Conservation (phyloP, 2,113 vertebrate species). For the Phycodurus eques region DNA sequence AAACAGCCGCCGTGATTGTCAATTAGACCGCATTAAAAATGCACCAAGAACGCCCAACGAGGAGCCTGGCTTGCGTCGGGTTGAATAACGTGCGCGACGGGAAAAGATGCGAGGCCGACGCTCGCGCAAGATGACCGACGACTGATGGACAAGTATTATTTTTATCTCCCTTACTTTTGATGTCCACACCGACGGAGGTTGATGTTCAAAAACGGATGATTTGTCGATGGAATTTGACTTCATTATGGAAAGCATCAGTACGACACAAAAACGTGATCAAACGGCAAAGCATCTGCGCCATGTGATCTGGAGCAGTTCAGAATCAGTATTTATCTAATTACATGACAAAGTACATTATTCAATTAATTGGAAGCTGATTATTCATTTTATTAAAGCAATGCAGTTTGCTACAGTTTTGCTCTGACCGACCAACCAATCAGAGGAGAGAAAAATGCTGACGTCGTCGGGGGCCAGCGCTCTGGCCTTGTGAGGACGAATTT, state of each 20-base stretch:
- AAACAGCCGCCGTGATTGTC: slow-evolving; percentile 24
- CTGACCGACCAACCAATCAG: not conserved
- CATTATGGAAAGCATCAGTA: not conserved
- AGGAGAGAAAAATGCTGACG: not conserved
- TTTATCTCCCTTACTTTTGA: no score
- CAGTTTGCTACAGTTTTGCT: not conserved
- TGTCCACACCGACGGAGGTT: not conserved
- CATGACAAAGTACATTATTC: not conserved
- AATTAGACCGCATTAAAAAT: slow-evolving; percentile 67
- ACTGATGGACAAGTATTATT: not conserved
- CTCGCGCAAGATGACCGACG: not conserved
- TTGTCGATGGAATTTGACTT: not conserved
- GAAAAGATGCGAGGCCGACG: not conserved
- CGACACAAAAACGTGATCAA: no score
- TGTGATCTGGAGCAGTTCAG: not conserved
- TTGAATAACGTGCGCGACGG: slow-evolving; percentile 14
- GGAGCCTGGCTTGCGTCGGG: not conserved
- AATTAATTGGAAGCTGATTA: not conserved
- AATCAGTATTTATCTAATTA: not conserved
- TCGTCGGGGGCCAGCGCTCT: not conserved
- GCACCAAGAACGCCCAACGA: slow-evolving; percentile 26
- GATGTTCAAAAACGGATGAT: not conserved
- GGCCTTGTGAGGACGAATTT: not conserved
- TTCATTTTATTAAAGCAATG: not conserved
- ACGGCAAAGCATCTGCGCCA: no score